Percentiles rank a stretch among this genome's conserved stretches.
These are phyloP conservation scores for Schrankia costaestrigalis DNA, from an alignment of 2,888 invertebrate species.

Conservation along the genomic window DNA sequence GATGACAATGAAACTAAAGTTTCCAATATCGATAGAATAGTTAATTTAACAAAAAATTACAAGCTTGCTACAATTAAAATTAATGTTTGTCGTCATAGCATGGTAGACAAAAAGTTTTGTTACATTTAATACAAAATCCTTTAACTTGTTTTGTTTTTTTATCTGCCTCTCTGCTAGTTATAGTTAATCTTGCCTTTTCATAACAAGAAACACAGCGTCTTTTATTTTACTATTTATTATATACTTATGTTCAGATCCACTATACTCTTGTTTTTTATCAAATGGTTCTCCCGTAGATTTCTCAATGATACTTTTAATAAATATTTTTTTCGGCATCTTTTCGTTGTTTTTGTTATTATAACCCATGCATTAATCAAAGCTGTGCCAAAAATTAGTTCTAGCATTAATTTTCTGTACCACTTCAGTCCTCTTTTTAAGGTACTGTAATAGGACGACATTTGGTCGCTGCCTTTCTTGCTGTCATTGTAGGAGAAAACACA, in stretches of 20 bases:
- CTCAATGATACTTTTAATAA: too few relatives aligned
- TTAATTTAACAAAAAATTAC: too few relatives aligned
- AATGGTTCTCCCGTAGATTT: too few relatives aligned
- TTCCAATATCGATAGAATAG: too few relatives aligned
- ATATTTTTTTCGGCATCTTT: conserved; percentile 8
- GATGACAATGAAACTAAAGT: too few relatives aligned
- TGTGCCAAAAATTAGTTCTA: conserved; percentile 23
- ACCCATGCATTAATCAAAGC: conserved; percentile 14
- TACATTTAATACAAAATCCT: conserved; percentile 5
- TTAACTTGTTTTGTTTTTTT: conserved; percentile 6
- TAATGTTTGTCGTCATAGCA: conserved; percentile 2
- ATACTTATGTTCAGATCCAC: too few relatives aligned
- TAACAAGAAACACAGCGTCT: too few relatives aligned
- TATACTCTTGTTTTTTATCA: too few relatives aligned
- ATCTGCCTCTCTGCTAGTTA: background rate
- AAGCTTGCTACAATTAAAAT: too few relatives aligned
- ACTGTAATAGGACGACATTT: conserved; percentile 22
- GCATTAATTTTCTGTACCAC: conserved; percentile 23
- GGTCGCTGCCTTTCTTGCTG: conserved; percentile 21
- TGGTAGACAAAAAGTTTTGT: conserved; percentile 4
- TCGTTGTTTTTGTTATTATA: conserved; percentile 6
- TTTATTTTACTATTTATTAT: too few relatives aligned
- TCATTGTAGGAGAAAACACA: conserved; percentile 18
- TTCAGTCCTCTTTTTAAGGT: conserved; percentile 19
- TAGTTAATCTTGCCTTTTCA: background rate